phyloP scores from a whole-genome alignment of 2,797 vertebrate genomes.

The Pseudocheirus occidentalis region DNA sequence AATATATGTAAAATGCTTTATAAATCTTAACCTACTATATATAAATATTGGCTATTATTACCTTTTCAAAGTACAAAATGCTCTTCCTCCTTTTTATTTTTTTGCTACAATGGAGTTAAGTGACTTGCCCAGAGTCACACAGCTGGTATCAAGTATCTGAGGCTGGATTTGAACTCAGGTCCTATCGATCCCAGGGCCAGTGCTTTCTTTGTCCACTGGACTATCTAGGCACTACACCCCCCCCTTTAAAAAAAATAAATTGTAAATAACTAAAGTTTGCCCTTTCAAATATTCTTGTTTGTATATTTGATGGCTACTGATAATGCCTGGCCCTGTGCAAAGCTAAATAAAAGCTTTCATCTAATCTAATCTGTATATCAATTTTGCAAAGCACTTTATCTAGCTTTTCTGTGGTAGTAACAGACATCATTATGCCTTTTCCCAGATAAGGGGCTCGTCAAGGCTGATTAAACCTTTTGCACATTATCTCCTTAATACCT shows the following conservation, averaged over 20 bases:
- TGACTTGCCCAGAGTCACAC: no score
- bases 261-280: neutral
- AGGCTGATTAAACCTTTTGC: neutral
- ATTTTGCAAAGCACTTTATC: neutral
- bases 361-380: neutral
- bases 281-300: neutral
- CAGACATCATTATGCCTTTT: neutral
- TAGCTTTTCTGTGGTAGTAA: neutral
- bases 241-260: no score
- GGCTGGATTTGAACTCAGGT: no score
- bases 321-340: neutral
- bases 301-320: neutral
- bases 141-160: no score
- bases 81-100: no score
- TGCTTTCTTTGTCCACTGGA: no score
- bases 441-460: neutral
- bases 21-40: neutral
- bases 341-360: neutral
- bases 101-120: no score
- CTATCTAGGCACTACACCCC: no score
- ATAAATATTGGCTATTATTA: neutral
- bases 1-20: no score
- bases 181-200: no score
- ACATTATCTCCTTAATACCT: neutral
- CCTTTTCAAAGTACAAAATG: neutral